A percentile compares a stretch with the other conserved stretches of the same genome.
These are phyloP conservation scores for Lasiurus borealis DNA, from an alignment of 2,113 vertebrate genomes.

Conservation along the genomic window DNA sequence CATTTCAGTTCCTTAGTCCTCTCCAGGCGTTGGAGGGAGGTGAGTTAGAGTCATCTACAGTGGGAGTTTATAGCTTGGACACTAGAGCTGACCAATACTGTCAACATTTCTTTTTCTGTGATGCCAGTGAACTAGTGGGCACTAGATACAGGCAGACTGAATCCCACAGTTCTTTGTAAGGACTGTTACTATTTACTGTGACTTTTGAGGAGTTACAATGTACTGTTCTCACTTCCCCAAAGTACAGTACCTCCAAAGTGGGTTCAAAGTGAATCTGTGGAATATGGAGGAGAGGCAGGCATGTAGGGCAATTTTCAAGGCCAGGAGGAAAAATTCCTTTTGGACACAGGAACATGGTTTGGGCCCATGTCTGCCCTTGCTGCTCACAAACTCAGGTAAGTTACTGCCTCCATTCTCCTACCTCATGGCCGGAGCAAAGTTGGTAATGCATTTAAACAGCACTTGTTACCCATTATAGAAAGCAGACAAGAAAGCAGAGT, in stretches of 20 bases:
- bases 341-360: too few relatives aligned
- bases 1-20: background rate
- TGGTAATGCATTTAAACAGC: background rate
- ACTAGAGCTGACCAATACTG: background rate
- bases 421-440: background rate
- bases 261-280: background rate
- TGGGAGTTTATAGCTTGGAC: background rate
- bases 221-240: background rate
- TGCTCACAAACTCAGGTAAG: background rate
- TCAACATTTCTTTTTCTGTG: background rate
- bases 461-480: background rate
- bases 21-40: background rate
- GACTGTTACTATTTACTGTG: background rate
- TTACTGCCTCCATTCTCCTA: background rate
- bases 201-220: background rate
- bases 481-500: background rate
- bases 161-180: background rate
- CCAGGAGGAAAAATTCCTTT: background rate
- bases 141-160: background rate
- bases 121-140: background rate
- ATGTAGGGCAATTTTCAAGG: background rate
- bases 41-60: background rate
- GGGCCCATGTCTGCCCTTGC: background rate
- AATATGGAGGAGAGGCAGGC: background rate
- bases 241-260: background rate